These are phyloP conservation scores for Scolopax bukidnonensis DNA, from an alignment of 2,797 vertebrate species.

Conservation along the genomic window DNA sequence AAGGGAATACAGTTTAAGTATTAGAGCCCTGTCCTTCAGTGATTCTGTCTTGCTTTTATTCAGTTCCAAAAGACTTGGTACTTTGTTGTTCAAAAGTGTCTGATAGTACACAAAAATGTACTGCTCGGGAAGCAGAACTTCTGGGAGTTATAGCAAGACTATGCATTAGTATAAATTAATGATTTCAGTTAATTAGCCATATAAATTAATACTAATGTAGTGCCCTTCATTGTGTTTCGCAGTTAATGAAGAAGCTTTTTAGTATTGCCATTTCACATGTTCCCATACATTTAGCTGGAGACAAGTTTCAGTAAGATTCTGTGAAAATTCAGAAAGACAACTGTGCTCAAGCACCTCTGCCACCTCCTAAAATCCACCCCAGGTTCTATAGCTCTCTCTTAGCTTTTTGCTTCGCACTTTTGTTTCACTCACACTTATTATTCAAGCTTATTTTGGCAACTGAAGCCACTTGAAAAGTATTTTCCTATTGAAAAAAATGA, in stretches of 20 bases:
- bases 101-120: neutral
- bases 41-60: neutral
- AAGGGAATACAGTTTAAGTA: neutral
- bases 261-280: constrained; percentile 19
- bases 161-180: constrained; percentile 37
- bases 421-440: neutral
- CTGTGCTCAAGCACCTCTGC: neutral
- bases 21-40: neutral
- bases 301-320: neutral
- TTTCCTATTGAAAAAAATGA: neutral
- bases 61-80: neutral
- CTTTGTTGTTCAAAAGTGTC: neutral
- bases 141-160: neutral
- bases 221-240: constrained; percentile 76
- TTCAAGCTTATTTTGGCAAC: neutral
- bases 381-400: neutral
- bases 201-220: constrained; percentile 74
- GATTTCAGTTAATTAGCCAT: constrained; percentile 70
- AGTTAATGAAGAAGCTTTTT: constrained; percentile 71
- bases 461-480: neutral
- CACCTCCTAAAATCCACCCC: neutral
- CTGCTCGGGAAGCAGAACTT: neutral
- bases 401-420: neutral
- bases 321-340: neutral
- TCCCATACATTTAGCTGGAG: neutral